Evolutionary conservation across 2,113 vertebrate genomes (phyloP).

Genomic region (Formicarius rufipectus): DNA sequence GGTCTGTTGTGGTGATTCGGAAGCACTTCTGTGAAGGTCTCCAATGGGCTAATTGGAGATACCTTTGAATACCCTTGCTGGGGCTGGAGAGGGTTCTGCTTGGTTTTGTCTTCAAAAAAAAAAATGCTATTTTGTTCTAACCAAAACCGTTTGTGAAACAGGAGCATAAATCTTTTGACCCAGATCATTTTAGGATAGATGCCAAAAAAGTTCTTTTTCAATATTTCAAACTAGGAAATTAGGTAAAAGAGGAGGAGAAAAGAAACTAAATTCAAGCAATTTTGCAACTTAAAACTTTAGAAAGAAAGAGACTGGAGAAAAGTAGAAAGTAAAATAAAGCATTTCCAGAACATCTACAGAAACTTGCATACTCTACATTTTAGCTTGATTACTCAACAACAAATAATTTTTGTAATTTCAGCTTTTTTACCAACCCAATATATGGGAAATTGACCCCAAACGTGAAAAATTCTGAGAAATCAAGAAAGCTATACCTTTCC

Average conservation of each 20-base stretch:
- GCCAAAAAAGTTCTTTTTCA: not conserved
- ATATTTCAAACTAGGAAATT: not conserved
- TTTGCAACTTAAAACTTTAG: not conserved
- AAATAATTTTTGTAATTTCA: not conserved
- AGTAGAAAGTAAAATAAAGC: not conserved
- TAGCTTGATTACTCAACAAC: not conserved
- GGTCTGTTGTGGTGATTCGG: not conserved
- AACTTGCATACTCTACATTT: not conserved
- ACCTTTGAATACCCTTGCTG: not conserved
- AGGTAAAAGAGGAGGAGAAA: not conserved
- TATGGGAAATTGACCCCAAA: not conserved
- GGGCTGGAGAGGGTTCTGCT: not conserved
- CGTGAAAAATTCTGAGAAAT: not conserved
- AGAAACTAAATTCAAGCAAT: not conserved
- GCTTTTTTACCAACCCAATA: not conserved
- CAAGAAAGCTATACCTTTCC: not conserved
- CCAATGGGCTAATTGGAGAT: not conserved
- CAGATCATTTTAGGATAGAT: not conserved
- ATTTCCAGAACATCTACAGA: not conserved
- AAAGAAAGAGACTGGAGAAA: not conserved
- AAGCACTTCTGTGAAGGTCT: not conserved
- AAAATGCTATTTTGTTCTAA: not conserved
- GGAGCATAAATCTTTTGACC: not conserved
- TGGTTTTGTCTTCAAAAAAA: not conserved
- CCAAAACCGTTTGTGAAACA: not conserved